Base-by-base conservation (phyloP, 1,140 invertebrate genomes). In the Bathynomus jamesi region DNA sequence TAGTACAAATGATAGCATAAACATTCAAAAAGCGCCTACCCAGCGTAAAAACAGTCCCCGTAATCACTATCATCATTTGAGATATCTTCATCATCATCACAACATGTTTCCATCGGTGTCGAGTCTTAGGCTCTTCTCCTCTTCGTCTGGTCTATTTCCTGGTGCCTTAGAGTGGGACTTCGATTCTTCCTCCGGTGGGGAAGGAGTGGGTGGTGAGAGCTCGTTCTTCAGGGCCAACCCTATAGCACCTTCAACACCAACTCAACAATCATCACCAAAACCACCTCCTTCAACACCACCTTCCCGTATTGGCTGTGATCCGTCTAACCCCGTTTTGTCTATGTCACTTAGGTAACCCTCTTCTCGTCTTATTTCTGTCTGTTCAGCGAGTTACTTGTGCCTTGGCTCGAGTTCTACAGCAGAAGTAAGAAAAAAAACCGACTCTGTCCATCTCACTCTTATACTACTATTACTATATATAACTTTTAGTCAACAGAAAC, bases 101-200 rank as follows among this genome's bases (percentile, higher is more conserved):
- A 69, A 70, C 70, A 68, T 70, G 69, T 69, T 69, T 67, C 70
- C 72, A 70, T 74, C 72, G 70, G 68, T 74, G 72, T 74, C 72
- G 70, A 74, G 68, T 74, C 72, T 74, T 74, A 74, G 70, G 72
- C 72, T 74, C 68, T 74, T 69, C 70, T 70, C 72, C 68, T 69
- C 72, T 74, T 74, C 72, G 66, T 68, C 72, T 74, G 72, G 72
- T 70, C 68, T 74, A 67, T 70, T 74, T 70, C 68, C 72, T 74
- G 72, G 72, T 74, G 72, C 72, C 72, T 74, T 74, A 74, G 72
- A 74, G 64, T 70, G 72, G 72, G 72, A 74, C 72, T 68, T 74
- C 40, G 67, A 69, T 65, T 74, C 68, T 74, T 68, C 68, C 67
- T 70, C 69, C 70, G 72, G 69, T 64, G 72, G 72, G 69, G 72